Conservation (phyloP, 2,888 invertebrate genomes). For the Archaeoteleia sp. region DNA sequence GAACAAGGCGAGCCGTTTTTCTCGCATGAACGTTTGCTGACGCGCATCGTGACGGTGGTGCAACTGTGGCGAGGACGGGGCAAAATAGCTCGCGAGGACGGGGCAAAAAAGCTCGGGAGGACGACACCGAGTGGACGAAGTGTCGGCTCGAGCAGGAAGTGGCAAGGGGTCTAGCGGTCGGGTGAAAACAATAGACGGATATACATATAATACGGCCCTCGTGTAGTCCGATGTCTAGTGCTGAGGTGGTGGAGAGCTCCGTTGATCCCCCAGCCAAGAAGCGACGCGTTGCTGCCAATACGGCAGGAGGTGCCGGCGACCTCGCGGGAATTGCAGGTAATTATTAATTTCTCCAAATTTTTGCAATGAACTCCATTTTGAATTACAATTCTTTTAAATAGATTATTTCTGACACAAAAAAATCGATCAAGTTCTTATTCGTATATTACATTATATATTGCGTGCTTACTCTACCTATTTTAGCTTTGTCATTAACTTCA, state of each 20-base stretch:
- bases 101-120: constrained; percentile 1
- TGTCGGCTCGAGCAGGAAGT: constrained; percentile 20
- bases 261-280: constrained; percentile 95
- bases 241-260: constrained; percentile 92
- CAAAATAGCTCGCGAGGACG: not conserved
- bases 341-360: not conserved
- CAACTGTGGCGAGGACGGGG: constrained; percentile 23
- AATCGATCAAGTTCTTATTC: too few species aligned
- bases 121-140: constrained; percentile 20
- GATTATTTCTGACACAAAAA: too few species aligned
- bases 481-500: too few species aligned
- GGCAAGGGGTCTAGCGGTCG: constrained; percentile 46
- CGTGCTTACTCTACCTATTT: too few species aligned
- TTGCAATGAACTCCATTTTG: not conserved
- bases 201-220: constrained; percentile 70
- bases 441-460: too few species aligned
- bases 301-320: constrained; percentile 71
- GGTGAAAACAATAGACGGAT: constrained; percentile 64
- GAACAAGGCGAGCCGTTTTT: too few species aligned
- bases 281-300: constrained; percentile 82
- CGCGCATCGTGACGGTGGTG: constrained; percentile 10
- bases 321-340: constrained; percentile 65
- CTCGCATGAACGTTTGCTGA: constrained; percentile 51
- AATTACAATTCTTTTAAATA: too few species aligned
- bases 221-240: constrained; percentile 92